phyloP scores from a whole-genome alignment of 2,113 vertebrate species.

The Sclerurus mexicanus region DNA sequence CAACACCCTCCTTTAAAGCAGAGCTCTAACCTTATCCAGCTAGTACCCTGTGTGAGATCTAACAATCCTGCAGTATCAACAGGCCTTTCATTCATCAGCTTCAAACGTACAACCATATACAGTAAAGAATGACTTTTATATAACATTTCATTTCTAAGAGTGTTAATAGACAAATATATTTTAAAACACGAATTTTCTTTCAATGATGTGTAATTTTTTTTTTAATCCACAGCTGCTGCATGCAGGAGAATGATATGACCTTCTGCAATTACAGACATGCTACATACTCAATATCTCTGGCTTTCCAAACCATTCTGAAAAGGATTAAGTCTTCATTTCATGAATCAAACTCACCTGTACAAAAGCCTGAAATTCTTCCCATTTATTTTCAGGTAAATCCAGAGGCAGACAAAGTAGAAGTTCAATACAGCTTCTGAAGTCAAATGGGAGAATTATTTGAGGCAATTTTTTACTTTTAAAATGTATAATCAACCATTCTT shows the following conservation, averaged over 20 bases:
- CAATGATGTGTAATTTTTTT: neutral
- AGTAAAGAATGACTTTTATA: neutral
- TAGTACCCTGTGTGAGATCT: neutral
- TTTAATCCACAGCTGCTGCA: neutral
- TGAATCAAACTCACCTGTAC: slow-evolving; percentile 83
- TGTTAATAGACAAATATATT: neutral
- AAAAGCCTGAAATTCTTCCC: slow-evolving; percentile 86
- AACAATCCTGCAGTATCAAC: neutral
- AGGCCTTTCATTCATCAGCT: neutral
- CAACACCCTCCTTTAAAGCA: neutral
- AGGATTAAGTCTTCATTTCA: neutral
- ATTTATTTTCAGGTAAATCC: slow-evolving; percentile 85
- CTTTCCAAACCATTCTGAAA: neutral
- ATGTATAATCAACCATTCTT: neutral
- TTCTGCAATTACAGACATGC: neutral
- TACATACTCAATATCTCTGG: neutral
- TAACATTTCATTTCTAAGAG: slow-evolving; percentile 2
- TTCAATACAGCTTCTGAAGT: slow-evolving; percentile 92
- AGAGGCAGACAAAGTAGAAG: slow-evolving; percentile 88
- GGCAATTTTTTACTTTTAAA: neutral
- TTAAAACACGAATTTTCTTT: neutral
- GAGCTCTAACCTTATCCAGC: neutral
- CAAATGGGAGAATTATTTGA: neutral
- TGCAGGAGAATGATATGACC: neutral
- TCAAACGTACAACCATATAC: neutral